Evolutionary conservation across 2,113 vertebrate genomes (phyloP).

Genomic region (Penelope pileata): DNA sequence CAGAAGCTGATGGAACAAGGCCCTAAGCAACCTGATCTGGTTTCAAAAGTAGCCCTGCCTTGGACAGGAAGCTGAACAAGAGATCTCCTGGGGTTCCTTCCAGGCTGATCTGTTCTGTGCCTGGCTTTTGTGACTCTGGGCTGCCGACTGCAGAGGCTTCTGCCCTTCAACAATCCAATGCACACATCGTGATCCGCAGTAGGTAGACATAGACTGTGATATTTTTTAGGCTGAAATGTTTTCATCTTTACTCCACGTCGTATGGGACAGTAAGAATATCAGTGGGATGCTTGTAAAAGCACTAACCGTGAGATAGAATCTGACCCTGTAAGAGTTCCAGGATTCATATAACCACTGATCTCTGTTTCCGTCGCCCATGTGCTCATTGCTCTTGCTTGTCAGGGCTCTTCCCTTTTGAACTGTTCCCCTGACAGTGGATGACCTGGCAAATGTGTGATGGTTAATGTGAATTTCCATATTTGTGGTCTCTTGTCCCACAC

Average conservation of each 20-base stretch:
- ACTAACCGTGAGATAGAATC: background rate
- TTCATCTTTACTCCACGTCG: background rate
- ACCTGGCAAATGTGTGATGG: background rate
- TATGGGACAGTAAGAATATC: background rate
- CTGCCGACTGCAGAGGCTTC: background rate
- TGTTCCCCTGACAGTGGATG: background rate
- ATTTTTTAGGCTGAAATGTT: background rate
- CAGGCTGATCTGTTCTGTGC: background rate
- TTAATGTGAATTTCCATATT: background rate
- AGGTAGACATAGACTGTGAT: background rate
- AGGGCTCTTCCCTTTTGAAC: background rate
- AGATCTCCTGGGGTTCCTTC: background rate
- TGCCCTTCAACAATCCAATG: background rate
- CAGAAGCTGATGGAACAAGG: background rate
- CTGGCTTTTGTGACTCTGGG: background rate
- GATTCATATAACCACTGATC: background rate
- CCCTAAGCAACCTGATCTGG: background rate
- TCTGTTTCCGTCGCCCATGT: background rate
- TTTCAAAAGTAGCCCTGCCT: background rate
- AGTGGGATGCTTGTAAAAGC: background rate
- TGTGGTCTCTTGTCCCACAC: background rate
- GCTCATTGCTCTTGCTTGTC: background rate
- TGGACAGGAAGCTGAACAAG: background rate
- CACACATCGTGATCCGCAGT: accelerated
- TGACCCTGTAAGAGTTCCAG: background rate